Evolutionary conservation across 1,140 invertebrate species (phyloP).

Genomic region (Diorhabda carinulata): DNA sequence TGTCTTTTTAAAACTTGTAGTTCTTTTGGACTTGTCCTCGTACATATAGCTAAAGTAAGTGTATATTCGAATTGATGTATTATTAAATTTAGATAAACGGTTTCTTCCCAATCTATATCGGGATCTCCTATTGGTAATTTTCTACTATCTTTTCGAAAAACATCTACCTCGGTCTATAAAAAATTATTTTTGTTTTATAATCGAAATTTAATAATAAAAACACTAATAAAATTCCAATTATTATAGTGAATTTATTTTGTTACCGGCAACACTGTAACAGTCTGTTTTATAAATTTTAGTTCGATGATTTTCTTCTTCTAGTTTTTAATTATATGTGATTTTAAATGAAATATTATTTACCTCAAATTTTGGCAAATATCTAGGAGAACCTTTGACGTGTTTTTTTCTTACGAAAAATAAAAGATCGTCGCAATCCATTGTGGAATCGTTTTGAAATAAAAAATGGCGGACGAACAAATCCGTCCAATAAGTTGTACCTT

Average conservation of each 20-base stretch:
- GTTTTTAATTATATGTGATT: too few relatives aligned
- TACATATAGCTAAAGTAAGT: slow-evolving; percentile 94
- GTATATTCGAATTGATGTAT: slow-evolving; percentile 98
- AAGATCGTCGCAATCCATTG: slow-evolving; percentile 89
- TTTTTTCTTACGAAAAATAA: slow-evolving; percentile 94
- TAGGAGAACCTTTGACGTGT: slow-evolving; percentile 78
- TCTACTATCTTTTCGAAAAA: slow-evolving; percentile 94
- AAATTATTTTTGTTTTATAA: neutral
- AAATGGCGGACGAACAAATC: slow-evolving; percentile 93
- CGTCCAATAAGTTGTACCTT: slow-evolving; percentile 93
- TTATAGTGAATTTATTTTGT: too few relatives aligned
- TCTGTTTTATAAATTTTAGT: too few relatives aligned
- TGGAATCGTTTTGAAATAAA: slow-evolving; percentile 75
- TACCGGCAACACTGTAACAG: too few relatives aligned
- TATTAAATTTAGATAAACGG: slow-evolving; percentile 96
- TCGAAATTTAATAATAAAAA: too few relatives aligned
- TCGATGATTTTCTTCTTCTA: too few relatives aligned
- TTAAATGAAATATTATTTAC: slow-evolving; percentile 49
- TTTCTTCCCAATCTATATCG: slow-evolving; percentile 98
- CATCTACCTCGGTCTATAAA: slow-evolving; percentile 84
- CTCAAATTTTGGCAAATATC: slow-evolving; percentile 85
- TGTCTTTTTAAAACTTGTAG: slow-evolving; percentile 90
- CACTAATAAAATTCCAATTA: too few relatives aligned
- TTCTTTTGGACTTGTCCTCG: slow-evolving; percentile 93
- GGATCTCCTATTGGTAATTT: slow-evolving; percentile 93